Evolutionary conservation across 2,888 invertebrate species (phyloP).

Genomic region (Nemapogon koenigi): DNA sequence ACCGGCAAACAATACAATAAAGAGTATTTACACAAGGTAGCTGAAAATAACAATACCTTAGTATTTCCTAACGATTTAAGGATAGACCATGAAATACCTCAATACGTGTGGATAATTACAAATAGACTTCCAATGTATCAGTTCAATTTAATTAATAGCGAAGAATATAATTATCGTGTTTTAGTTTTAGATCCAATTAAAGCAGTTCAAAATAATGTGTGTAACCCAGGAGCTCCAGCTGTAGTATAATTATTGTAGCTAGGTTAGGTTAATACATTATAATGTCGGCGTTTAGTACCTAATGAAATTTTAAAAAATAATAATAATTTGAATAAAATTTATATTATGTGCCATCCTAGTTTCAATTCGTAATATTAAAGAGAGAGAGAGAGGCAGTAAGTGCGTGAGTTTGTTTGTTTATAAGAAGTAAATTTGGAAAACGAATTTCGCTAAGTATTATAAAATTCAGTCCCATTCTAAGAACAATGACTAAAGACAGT

Average conservation of each 20-base stretch:
- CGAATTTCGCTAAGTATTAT: no score
- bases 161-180: slow-evolving; percentile 76
- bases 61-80: slow-evolving; percentile 84
- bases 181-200: slow-evolving; percentile 70
- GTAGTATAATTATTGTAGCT: neutral
- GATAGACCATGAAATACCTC: slow-evolving; percentile 73
- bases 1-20: slow-evolving; percentile 74
- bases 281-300: no score
- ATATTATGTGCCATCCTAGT: no score
- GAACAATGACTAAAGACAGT: no score
- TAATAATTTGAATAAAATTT: no score
- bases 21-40: slow-evolving; percentile 70
- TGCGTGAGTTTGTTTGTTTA: no score
- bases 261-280: no score
- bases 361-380: no score
- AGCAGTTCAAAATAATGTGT: slow-evolving; percentile 69
- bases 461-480: no score
- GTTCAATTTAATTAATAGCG: slow-evolving; percentile 70
- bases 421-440: no score
- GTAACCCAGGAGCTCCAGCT: slow-evolving; percentile 54
- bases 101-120: slow-evolving; percentile 78
- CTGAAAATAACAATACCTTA: slow-evolving; percentile 67
- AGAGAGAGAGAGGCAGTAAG: no score
- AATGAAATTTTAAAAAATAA: no score
- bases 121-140: slow-evolving; percentile 79